Base-by-base conservation (phyloP, 2,888 invertebrate genomes). In the Erannis defoliaria region DNA sequence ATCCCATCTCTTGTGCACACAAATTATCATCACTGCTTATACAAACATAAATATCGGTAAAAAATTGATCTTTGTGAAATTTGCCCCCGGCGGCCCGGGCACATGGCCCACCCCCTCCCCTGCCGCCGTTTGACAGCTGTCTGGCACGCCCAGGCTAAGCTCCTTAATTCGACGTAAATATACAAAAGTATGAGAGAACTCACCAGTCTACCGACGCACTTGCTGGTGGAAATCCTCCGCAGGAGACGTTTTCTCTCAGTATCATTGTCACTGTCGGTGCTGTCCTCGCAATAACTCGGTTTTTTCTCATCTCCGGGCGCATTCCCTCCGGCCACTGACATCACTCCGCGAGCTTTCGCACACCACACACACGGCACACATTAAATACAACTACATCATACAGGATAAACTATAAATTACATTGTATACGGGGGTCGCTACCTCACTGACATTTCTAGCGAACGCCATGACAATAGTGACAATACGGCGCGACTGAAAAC, bases 181-280 rank as follows among this genome's bases (percentile, higher is more conserved):
- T 19, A 45, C 35, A 42, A 59, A 57, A 55, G 37, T 46, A 16
- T 62, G 51, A 75, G 46, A 62, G 50, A 51, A 69, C 62, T 67
- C 93, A 97, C 97, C 94, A 96, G 94, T 89, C 95, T 95, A 86
- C 96, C 96, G 84, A 96, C 95, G 87, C 96, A 96, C 88, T 96
- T 96, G 90, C 97, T 97, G 65, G 97, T 97, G 64, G 97, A 97
- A 84, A 97, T 94, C 79, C 96, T 95, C 80, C 97, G 94, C 80
- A 96, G 95, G 85, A 97, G 96, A 73, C 95, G 95, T 71, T 96
- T 96, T 77, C 96, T 96, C 84, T 97, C 97, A 60, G 95, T 95
- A 85, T 97, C 97, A 86, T 95, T 96, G 85, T 97, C 97, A 89
- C 97, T 97, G 83, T 97, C 97, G 31, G 97, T 93, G 81, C 93